Conservation (phyloP, 2,113 vertebrate genomes). For the Gymnobelideus leadbeateri region DNA sequence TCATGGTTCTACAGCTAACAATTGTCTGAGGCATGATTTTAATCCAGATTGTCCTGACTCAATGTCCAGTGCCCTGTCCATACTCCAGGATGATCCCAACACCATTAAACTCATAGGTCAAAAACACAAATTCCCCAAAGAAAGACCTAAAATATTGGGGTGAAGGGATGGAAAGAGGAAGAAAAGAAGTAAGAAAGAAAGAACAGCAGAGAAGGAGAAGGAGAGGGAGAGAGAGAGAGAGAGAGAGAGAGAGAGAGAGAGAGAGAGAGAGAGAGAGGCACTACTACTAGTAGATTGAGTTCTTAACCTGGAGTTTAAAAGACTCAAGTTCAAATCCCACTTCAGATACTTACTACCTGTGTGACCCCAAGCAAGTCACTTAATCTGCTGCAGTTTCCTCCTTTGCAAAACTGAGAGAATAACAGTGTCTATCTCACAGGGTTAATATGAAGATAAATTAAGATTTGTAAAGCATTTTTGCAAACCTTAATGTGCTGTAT, state of each 20-base stretch:
- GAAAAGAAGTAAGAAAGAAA: too few relatives aligned
- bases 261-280: neutral
- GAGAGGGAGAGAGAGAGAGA: too few relatives aligned
- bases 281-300: neutral
- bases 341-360: neutral
- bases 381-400: neutral
- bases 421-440: neutral
- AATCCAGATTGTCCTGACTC: neutral
- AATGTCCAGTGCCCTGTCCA: neutral
- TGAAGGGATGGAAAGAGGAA: neutral
- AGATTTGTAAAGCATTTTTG: neutral
- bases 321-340: neutral
- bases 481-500: neutral
- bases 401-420: neutral
- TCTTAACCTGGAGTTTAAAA: neutral
- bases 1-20: neutral
- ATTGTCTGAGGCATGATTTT: neutral
- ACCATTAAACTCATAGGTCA: neutral
- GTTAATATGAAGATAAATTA: neutral
- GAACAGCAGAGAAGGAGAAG: too few relatives aligned
- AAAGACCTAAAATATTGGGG: neutral
- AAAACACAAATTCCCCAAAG: neutral
- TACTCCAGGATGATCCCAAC: neutral
- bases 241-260: too few relatives aligned
- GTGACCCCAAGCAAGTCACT: neutral